Base-by-base conservation (phyloP, 2,888 invertebrate genomes). In the Papilio elwesi region DNA sequence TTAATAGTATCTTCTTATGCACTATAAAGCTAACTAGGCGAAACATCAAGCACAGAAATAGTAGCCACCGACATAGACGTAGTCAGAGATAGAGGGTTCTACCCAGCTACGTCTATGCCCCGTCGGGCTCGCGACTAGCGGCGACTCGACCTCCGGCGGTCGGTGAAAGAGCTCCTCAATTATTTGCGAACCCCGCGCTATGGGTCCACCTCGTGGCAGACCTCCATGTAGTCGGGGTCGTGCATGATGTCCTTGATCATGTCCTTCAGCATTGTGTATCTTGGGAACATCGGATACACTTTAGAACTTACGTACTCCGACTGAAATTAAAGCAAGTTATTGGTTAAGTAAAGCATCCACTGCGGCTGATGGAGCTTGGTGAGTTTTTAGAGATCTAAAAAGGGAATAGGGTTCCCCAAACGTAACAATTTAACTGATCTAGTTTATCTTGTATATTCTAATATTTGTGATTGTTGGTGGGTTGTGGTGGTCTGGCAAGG, bases 191-290 rank as follows among this genome's bases (percentile, higher is more conserved):
- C 94, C 90, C 94, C 95, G 87, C 94, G 95, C 95, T 95, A 95
- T 90, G 95, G 95, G 87, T 97, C 97, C 87, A 97, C 92, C 91
- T 98, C 98, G 88, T 98, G 98, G 92, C 98, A 98, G 76, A 98
- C 98, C 92, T 98, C 98, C 97, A 98, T 98, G 94, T 98, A 98
- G 91, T 98, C 98, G n/a, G 98, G 98, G 91, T 98, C 97, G 84
- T 98, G 96, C 96, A 98, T 97, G 82, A 98, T 98, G 85, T 97
- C 97, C 94, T 98, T 98, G 85, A 99, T 98, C 98, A 99, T 98
- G 88, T 98, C 98, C 92, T 99, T 99, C 79, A 99, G 95, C 95
- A 98, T 97, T 75, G 97, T 97, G 95, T 99, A 99, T 68, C 99
- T 96, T 47, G 98, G 97, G 85, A 98, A 96, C 92, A 98, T 97